phyloP scores from a whole-genome alignment of 2,113 vertebrate species.

The Ovis canadensis region DNA sequence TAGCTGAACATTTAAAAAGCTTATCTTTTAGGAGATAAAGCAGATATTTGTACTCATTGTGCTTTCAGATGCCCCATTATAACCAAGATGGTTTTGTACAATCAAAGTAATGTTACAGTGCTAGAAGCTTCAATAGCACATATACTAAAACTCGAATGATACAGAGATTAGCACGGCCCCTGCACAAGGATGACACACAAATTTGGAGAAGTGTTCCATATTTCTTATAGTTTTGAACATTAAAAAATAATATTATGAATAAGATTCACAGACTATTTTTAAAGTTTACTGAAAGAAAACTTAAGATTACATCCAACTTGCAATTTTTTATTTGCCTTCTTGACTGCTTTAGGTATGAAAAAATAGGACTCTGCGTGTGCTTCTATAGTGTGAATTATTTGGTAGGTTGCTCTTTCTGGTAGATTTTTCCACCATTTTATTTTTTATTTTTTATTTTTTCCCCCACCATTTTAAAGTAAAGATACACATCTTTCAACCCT shows the following conservation, averaged over 20 bases:
- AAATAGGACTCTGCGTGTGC: neutral
- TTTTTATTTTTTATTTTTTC: neutral
- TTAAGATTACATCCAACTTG: neutral
- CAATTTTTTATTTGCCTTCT: neutral
- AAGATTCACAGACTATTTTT: neutral
- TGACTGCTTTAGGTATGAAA: neutral
- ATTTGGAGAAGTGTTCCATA: no score
- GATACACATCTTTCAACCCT: neutral
- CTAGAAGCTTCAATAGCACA: no score
- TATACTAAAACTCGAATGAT: no score
- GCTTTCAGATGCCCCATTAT: no score
- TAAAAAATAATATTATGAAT: neutral
- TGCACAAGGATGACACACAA: no score
- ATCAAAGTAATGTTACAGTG: no score
- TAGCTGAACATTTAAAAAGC: neutral
- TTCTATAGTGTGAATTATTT: neutral
- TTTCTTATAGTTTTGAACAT: no score
- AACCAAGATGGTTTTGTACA: no score
- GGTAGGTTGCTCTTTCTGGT: neutral
- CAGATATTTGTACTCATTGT: no score
- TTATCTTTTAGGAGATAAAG: no score
- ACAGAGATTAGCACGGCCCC: no score
- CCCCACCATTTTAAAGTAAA: neutral
- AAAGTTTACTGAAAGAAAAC: accelerated
- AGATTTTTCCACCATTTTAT: neutral